phyloP scores from a whole-genome alignment of 2,888 invertebrate species.

The Hemaris fuciformis region DNA sequence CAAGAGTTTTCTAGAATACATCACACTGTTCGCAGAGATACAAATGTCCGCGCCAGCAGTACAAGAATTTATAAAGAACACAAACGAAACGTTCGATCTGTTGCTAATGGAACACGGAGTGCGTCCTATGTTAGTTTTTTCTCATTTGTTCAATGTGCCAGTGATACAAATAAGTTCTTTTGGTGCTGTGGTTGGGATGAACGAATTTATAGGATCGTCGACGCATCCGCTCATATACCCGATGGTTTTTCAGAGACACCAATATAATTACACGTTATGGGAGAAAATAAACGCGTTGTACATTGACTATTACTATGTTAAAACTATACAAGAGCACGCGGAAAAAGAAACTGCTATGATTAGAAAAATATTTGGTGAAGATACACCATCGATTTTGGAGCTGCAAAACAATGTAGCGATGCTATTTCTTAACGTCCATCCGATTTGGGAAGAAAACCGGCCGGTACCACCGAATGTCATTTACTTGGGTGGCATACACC shows the following conservation, averaged over 20 bases:
- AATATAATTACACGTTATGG: conserved; percentile 37
- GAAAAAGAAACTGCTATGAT: conserved; percentile 25
- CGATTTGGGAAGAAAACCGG: conserved; percentile 45
- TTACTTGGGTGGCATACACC: conserved; percentile 62
- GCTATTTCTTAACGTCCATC: conserved; percentile 58
- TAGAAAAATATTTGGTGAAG: conserved; percentile 23
- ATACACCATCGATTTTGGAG: conserved; percentile 29
- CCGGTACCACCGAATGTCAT: conserved; percentile 61
- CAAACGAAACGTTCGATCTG: conserved; percentile 38
- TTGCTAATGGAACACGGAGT: conserved; percentile 41
- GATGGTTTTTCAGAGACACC: conserved; percentile 20
- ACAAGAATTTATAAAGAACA: conserved; percentile 32
- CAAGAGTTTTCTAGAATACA: conserved; percentile 9
- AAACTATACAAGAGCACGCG: conserved; percentile 6
- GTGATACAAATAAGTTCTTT: conserved; percentile 43
- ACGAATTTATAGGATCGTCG: conserved; percentile 38
- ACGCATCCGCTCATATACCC: conserved; percentile 46
- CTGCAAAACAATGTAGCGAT: conserved; percentile 44
- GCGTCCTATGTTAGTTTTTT: conserved; percentile 26
- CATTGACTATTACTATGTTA: conserved; percentile 20
- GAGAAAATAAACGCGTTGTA: conserved; percentile 41
- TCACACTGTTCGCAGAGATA: conserved; percentile 21
- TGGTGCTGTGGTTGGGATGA: conserved; percentile 24
- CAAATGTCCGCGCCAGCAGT: conserved; percentile 31
- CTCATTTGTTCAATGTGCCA: conserved; percentile 40